These are phyloP conservation scores for Lynx canadensis DNA, from an alignment of 2,113 vertebrate species.

Conservation along the genomic window DNA sequence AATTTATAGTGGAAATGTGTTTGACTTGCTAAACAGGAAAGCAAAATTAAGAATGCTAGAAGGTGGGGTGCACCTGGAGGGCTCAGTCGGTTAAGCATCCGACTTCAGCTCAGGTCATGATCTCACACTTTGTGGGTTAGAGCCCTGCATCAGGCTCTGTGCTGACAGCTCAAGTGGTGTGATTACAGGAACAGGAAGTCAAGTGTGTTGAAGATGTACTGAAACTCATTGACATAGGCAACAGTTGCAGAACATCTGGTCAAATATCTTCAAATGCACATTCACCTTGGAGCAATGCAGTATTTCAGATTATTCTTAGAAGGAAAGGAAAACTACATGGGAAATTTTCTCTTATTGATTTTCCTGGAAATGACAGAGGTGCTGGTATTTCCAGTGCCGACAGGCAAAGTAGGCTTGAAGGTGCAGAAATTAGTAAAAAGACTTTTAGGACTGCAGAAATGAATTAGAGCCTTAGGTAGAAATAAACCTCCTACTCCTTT, in stretches of 20 bases:
- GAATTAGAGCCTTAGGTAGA: constrained; percentile 95
- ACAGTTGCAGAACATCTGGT: constrained; percentile 99
- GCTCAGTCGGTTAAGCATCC: no score
- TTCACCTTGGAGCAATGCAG: constrained; percentile 97
- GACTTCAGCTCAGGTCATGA: no score
- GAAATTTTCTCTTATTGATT: constrained; percentile 97
- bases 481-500: constrained; percentile 98
- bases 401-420: constrained; percentile 96
- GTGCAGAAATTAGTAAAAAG: constrained; percentile 99
- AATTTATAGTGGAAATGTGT: constrained; percentile 99
- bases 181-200: constrained; percentile 95
- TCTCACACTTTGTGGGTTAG: no score
- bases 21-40: constrained; percentile 97
- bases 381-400: constrained; percentile 98
- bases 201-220: constrained; percentile 97
- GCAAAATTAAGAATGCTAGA: constrained; percentile 96
- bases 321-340: constrained; percentile 96
- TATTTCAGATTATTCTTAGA: constrained; percentile 97
- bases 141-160: no score
- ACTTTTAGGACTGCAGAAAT: constrained; percentile 98
- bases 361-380: constrained; percentile 97
- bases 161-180: constrained; percentile 90
- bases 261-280: constrained; percentile 97
- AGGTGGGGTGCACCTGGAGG: constrained; percentile 57
- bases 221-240: constrained; percentile 97